Base-by-base conservation (phyloP, 2,797 vertebrate genomes). In the Octomys mimax region DNA sequence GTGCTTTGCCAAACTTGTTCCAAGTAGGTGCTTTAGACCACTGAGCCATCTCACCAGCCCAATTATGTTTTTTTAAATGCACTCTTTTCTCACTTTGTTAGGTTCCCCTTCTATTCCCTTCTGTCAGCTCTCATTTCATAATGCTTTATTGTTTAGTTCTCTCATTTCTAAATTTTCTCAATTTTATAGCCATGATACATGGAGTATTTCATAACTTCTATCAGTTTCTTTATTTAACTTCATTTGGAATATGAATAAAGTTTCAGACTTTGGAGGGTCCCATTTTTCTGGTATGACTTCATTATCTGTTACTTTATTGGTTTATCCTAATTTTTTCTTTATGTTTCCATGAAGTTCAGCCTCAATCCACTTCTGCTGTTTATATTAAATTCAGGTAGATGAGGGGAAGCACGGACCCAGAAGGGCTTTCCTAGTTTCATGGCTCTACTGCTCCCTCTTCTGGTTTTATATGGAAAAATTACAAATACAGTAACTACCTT, bases 381-480 rank as follows among this genome's bases (percentile, higher is more conserved):
- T 71, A 49, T 33, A 83, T 61, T 96, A 88, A 92, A 92, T n/a
- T 77, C 33, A 92, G 39, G 66, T 90, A 46, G 18, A 13, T 70
- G 46, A 75, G 42, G 77, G 22, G 22, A 33, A 64, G 82, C 78
- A 4, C 31, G 9, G 22, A n/a, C 26, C 57, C 28, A 66, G 39
- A 92, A 78, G 5, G 52, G n/a, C 12, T 82, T 73, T 92, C 52
- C 52, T 87, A 49, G 26, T 87, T 92, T 95, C 57, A n/a, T 71
- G 88, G 88, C 81, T 89, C 88, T 89, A 73, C 70, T 64, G 86
- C 82, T 90, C 95, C 86, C 96, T 92, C 96, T 95, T 88, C 82
- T 97, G 91, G 92, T 68, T 94, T 92, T 91, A 87, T 26, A 75
- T 1, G 84, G 12, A 96, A 92, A 49, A 84, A 78, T 49, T 66